Percentiles rank a stretch among this genome's conserved stretches.
Conservation (phyloP, 2,113 vertebrate genomes). For the Actenoides hombroni region DNA sequence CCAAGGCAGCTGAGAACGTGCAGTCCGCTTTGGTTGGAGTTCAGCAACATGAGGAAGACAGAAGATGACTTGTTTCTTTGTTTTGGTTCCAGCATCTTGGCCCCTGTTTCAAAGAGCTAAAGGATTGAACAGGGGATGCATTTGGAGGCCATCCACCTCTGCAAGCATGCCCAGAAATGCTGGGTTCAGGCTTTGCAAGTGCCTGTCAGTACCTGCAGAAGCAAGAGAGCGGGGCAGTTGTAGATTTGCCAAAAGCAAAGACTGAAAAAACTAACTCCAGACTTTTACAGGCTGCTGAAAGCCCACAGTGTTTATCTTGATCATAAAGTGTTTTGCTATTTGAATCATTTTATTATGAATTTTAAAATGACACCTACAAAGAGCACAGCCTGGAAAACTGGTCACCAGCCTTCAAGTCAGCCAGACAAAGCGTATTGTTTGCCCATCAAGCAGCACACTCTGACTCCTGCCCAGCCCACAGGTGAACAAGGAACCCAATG, state of each 20-base stretch:
- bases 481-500: neutral
- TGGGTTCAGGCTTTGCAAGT: neutral
- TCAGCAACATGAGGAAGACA: neutral
- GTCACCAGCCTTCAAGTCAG: neutral
- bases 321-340: neutral
- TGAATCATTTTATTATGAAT: neutral
- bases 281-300: neutral
- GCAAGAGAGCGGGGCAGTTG: neutral
- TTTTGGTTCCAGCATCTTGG: neutral
- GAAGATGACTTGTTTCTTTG: neutral
- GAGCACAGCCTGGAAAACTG: neutral
- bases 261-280: neutral
- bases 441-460: neutral
- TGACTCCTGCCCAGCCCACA: neutral
- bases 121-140: neutral
- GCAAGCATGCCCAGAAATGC: neutral
- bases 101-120: neutral
- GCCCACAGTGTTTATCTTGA: neutral
- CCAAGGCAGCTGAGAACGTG: neutral
- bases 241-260: neutral
- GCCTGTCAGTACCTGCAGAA: neutral
- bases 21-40: neutral
- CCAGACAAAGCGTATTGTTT: neutral
- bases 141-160: neutral
- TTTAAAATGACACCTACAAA: neutral